Conservation (phyloP, 2,888 invertebrate species). For the Kuschelorhynchus macadamiae region DNA sequence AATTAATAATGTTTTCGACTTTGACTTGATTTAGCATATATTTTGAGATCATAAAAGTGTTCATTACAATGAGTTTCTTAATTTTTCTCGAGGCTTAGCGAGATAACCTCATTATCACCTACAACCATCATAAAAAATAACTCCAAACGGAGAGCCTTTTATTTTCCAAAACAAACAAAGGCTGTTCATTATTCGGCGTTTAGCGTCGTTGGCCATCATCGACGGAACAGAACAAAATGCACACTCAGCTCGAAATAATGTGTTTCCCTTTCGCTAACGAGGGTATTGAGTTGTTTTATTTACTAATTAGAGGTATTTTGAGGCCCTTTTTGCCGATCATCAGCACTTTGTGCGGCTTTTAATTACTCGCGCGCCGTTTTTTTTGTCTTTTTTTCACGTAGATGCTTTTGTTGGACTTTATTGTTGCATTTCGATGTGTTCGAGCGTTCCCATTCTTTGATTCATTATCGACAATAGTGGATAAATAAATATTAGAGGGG, state of each 20-base stretch:
- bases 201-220: conserved; percentile 30
- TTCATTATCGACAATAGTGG: too few relatives aligned
- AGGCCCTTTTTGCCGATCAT: conserved; percentile 39
- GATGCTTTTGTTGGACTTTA: too few relatives aligned
- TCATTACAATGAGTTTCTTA: too few relatives aligned
- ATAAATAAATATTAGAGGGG: too few relatives aligned
- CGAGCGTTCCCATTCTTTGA: too few relatives aligned
- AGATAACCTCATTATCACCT: conserved; percentile 10
- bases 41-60: too few relatives aligned
- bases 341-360: conserved; percentile 43
- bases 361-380: too few relatives aligned
- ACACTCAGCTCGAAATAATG: conserved; percentile 48
- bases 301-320: conserved; percentile 49
- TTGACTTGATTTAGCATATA: too few relatives aligned
- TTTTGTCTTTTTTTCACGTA: too few relatives aligned
- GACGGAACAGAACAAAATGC: conserved; percentile 42
- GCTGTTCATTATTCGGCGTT: conserved; percentile 37
- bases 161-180: conserved; percentile 14
- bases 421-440: too few relatives aligned
- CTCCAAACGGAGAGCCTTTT: not conserved
- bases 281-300: conserved; percentile 49
- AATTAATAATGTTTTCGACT: too few relatives aligned
- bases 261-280: conserved; percentile 49
- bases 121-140: not conserved
- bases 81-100: too few relatives aligned